These are phyloP conservation scores for Spodoptera exigua DNA, from an alignment of 2,888 invertebrate species.

Conservation along the genomic window DNA sequence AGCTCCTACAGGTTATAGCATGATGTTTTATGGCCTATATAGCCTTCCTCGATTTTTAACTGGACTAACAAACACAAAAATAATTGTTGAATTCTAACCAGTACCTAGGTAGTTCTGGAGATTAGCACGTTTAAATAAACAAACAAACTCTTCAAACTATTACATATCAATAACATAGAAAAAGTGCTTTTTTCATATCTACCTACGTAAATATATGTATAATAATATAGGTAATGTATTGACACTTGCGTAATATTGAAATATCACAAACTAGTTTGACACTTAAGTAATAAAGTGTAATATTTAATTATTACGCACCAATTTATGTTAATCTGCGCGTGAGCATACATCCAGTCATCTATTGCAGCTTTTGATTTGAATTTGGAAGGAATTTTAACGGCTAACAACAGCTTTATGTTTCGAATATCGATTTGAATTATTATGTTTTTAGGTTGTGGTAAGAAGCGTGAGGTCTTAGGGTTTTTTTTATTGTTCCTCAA, in stretches of 20 bases:
- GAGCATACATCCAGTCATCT: constrained; percentile 16
- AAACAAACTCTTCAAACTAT: no score
- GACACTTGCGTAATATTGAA: constrained; percentile 4
- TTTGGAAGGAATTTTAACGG: constrained; percentile 8
- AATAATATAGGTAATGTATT: no score
- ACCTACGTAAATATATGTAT: not conserved
- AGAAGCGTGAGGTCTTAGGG: no score
- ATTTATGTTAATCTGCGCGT: constrained; percentile 31
- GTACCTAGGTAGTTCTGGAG: no score
- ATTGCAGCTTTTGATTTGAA: constrained; percentile 1
- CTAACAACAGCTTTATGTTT: not conserved
- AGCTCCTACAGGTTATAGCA: no score
- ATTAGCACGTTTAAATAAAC: no score
- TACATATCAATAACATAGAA: constrained; percentile 24
- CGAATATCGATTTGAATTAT: not conserved
- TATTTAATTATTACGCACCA: constrained; percentile 39
- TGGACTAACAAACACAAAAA: no score
- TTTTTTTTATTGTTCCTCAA: no score
- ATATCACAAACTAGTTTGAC: constrained; percentile 30
- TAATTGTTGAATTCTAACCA: no score
- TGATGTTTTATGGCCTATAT: no score
- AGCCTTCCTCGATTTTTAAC: no score
- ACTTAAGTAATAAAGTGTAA: constrained; percentile 30
- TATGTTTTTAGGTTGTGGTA: no score
- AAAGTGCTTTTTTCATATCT: constrained; percentile 5